Evolutionary conservation across 2,113 vertebrate species (phyloP).

Genomic region (Caloenas nicobarica): DNA sequence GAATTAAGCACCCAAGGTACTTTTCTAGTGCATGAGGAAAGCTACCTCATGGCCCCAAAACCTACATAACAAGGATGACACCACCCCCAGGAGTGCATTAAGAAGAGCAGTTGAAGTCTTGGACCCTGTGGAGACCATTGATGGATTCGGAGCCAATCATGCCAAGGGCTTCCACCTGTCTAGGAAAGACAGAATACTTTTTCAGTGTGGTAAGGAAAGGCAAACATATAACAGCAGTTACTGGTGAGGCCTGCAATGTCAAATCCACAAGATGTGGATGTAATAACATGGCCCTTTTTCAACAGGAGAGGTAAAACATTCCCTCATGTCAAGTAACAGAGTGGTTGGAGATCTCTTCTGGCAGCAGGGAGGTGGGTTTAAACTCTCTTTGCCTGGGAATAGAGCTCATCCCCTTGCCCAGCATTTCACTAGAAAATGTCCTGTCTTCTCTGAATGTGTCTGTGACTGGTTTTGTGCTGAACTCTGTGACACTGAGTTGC

Average conservation of each 20-base stretch:
- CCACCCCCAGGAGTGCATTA: not conserved
- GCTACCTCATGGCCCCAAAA: not conserved
- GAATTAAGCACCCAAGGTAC: not conserved
- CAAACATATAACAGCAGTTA: not conserved
- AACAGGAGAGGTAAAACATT: not conserved
- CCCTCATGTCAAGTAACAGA: not conserved
- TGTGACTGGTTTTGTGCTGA: not conserved
- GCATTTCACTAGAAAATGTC: not conserved
- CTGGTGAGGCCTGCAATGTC: not conserved
- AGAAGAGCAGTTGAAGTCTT: not conserved
- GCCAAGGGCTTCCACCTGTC: not conserved
- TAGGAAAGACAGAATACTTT: not conserved
- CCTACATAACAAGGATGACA: not conserved
- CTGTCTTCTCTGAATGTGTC: not conserved
- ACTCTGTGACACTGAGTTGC: not conserved
- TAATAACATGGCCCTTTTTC: not conserved
- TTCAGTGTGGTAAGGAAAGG: not conserved
- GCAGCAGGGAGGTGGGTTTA: not conserved
- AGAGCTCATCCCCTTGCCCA: not conserved
- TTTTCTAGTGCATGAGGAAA: not conserved
- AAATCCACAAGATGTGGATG: not conserved
- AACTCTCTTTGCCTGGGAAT: not conserved
- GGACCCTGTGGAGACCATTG: not conserved
- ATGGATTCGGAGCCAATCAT: not conserved
- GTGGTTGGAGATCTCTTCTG: not conserved